Percentiles rank a stretch among this genome's conserved stretches.
These are phyloP conservation scores for Sylvietta virens DNA, from an alignment of 2,113 vertebrate genomes.

Conservation along the genomic window DNA sequence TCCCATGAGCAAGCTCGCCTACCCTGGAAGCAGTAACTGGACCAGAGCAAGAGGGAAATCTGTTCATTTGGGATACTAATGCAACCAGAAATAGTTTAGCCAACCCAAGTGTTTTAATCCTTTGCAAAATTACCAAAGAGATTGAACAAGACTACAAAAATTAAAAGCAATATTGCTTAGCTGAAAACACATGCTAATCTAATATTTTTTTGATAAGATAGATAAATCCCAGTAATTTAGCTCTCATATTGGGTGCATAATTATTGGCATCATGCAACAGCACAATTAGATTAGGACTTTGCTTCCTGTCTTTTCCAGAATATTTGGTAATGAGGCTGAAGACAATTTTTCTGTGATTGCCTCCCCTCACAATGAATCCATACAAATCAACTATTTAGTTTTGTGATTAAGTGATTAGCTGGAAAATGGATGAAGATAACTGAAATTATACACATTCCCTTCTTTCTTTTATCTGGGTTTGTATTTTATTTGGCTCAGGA, in stretches of 20 bases:
- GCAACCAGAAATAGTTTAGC: not conserved
- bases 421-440: slow-evolving; percentile 6
- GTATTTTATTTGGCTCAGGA: not conserved
- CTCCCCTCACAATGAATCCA: not conserved
- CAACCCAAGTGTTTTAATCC: not conserved
- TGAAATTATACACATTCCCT: not conserved
- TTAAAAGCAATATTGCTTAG: not conserved
- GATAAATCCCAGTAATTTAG: slow-evolving; percentile 60
- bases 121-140: not conserved
- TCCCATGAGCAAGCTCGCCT: not conserved
- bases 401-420: slow-evolving; percentile 58
- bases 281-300: slow-evolving; percentile 38
- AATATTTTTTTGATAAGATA: slow-evolving; percentile 40
- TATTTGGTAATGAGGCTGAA: slow-evolving; percentile 35
- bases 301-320: slow-evolving; percentile 54
- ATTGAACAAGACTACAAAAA: not conserved
- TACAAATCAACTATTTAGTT: slow-evolving; percentile 21
- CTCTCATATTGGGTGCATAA: slow-evolving; percentile 35
- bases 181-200: slow-evolving; percentile 42
- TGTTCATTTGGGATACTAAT: not conserved
- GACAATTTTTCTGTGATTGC: slow-evolving; percentile 38
- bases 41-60: not conserved
- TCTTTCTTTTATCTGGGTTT: not conserved
- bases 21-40: not conserved
- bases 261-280: slow-evolving; percentile 58